phyloP scores from a whole-genome alignment of 2,888 invertebrate species.

The Thymelicus sylvestris region DNA sequence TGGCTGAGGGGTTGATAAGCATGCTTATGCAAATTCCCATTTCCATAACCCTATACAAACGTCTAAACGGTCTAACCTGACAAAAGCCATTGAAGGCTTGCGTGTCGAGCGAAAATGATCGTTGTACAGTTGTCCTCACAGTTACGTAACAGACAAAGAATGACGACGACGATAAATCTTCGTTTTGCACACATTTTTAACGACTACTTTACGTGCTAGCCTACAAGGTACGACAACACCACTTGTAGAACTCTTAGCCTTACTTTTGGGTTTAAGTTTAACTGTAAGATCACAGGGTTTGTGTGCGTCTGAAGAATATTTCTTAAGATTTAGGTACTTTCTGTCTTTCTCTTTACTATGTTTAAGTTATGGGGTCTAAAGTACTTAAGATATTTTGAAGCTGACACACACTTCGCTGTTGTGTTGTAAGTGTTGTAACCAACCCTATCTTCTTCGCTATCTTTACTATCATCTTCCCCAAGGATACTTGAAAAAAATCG shows the following conservation, averaged over 20 bases:
- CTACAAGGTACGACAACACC: constrained; percentile 27
- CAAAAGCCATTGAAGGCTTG: constrained; percentile 36
- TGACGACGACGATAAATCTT: constrained; percentile 55
- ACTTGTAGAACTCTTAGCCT: constrained; percentile 13
- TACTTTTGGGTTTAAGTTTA: too few relatives aligned
- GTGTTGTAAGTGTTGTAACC: too few relatives aligned
- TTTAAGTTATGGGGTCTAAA: too few relatives aligned
- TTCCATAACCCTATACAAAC: constrained; percentile 38
- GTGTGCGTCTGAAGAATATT: background rate
- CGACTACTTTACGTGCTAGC: constrained; percentile 61
- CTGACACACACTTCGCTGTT: too few relatives aligned
- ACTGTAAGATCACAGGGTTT: background rate
- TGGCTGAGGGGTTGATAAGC: constrained; percentile 38
- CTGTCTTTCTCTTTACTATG: too few relatives aligned
- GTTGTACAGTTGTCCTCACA: constrained; percentile 33
- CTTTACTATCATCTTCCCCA: too few relatives aligned
- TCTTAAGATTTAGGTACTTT: too few relatives aligned
- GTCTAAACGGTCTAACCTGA: constrained; percentile 37
- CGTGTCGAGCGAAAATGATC: constrained; percentile 37
- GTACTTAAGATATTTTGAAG: too few relatives aligned
- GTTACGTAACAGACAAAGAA: constrained; percentile 32
- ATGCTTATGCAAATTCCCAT: constrained; percentile 38
- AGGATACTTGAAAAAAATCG: too few relatives aligned
- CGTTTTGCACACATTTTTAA: constrained; percentile 61
- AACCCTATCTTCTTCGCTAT: too few relatives aligned